Base-by-base conservation (phyloP, 2,797 vertebrate species). In the Chanos chanos region DNA sequence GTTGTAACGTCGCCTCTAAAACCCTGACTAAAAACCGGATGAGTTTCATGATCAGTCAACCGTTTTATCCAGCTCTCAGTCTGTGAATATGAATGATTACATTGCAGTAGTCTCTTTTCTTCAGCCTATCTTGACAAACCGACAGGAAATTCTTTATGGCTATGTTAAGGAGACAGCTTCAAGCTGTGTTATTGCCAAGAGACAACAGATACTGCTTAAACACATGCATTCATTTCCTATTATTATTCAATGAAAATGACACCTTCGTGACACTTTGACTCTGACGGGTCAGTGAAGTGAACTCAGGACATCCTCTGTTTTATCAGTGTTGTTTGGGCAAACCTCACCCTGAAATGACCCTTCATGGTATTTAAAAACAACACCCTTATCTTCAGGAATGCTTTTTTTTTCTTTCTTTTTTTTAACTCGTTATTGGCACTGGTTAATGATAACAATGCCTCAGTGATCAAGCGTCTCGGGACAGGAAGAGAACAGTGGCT, bases 371-470 rank as follows among this genome's bases (percentile, higher is more conserved):
- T 30, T 50, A 13, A 50, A 31, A 50, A 31, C 16, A 12, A 13
- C 49, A n/a, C 15, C 55, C 34, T 61, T 37, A 37, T 49, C 44
- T 31, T 8, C 4, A 41, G 24, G 30, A 36, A 36, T 43, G 3
- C 21, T 34, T 28, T 43, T 43, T 43, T 12, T 43, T 43, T 19
- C 19, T 43, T 43, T 19, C 43, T 40, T 43, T 18, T 22, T 43
- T 19, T 18, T 43, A 18, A 12, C 9, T 22, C 18, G 5, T 27
- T 55, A 47, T 24, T 15, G n/a, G n/a, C 47, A 13, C 31, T 19
- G n/a, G 25, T 28, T 41, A 53, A 37, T 28, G 65, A 37, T 54
- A 61, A 61, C 50, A 68, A 50, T 37, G 41, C 19, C 18, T 25
- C n/a, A n/a, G n/a, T 48, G 57, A 44, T 50, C 33, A 48, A 66